Evolutionary conservation across 1,140 invertebrate species (phyloP), one percentile per base, ranked within the genome.

Genomic region (Lithobius niger): DNA sequence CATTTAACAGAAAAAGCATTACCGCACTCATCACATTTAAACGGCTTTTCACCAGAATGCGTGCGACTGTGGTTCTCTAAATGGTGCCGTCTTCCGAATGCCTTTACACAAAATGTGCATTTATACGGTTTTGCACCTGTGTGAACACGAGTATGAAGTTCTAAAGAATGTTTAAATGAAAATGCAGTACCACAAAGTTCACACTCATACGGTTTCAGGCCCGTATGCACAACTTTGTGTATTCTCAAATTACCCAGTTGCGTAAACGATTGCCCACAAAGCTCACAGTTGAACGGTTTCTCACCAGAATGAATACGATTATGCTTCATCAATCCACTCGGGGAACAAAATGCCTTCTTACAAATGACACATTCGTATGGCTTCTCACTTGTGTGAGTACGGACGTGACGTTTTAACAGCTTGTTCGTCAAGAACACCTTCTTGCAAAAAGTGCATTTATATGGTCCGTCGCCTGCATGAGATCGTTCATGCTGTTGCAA

Each of bases 341-440:
- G n/a, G 31, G 6, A 10, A n/a, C 6, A 10, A 36, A 36, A 36
- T 10, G 6, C 31, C 6, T 36, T n/a, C 6, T n/a, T n/a, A n/a
- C 31, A 45, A 40, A 48, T 21, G 3, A 0, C 21, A 25, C 22
- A 43, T 25, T 16, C 47, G 45, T 44, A 36, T 21, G 25, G 57
- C 28, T 52, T 58, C 54, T 44, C 56, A 60, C 40, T 56, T 57
- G 47, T 60, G 54, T 57, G 49, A 63, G 55, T 58, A 61, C 26
- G 51, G 59, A 31, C 42, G 57, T 54, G 52, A 56, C 2, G 47
- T 53, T 52, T 52, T 59, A 21, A 62, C 43, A 22, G 52, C 57
- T 50, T 24, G 26, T 36, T 10, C 6, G 36, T 26, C n/a, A n/a
- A n/a, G n/a, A n/a, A n/a, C n/a, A n/a, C n/a, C n/a, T n/a, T n/a